Evolutionary conservation across 2,797 vertebrate species (phyloP), one percentile per base, ranked within the genome.

Genomic region (Miichthys miiuy): DNA sequence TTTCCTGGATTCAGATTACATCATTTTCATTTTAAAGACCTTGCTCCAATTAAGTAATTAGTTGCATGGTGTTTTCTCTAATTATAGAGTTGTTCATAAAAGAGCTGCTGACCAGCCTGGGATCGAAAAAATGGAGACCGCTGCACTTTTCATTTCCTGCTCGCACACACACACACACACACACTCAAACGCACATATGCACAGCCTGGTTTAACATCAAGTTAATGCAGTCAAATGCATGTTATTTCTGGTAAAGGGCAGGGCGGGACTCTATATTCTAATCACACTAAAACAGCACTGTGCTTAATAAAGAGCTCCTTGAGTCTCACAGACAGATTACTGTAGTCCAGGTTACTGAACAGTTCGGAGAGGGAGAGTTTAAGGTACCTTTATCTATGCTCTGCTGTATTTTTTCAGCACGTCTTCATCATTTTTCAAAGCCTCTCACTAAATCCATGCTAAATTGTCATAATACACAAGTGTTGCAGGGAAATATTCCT

Each of bases 41-140:
- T 79, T 88, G 81, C 92, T 93, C 91, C 94, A 95, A 95, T 95
- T 95, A 96, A 95, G 93, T 95, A 94, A 96, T 96, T 94, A 96
- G 94, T 81, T 94, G 81, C 76, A 79, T 77, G 85, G 90, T 93
- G 94, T 95, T 95, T 38, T 93, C 75, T 91, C 82, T 93, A 93
- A 95, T 95, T 93, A 93, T 82, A 67, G 88, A 93, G 91, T 91
- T 94, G 93, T 95, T 95, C 93, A 92, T 94, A 92, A 93, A 94
- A 92, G 93, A 93, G 91, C 86, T 93, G 91, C 94, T 93, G 93
- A 94, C 92, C 84, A 78, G 88, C 79, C 86, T 20, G 60, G 30
- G 72, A 80, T 80, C n/a, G 68, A 76, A 93, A 68, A 94, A 93
- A 91, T 68, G 71, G 80, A 92, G 70, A 90, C 73, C 60, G 1